These are phyloP conservation scores for Tethea ocularis DNA, from an alignment of 2,888 invertebrate genomes.

Conservation along the genomic window DNA sequence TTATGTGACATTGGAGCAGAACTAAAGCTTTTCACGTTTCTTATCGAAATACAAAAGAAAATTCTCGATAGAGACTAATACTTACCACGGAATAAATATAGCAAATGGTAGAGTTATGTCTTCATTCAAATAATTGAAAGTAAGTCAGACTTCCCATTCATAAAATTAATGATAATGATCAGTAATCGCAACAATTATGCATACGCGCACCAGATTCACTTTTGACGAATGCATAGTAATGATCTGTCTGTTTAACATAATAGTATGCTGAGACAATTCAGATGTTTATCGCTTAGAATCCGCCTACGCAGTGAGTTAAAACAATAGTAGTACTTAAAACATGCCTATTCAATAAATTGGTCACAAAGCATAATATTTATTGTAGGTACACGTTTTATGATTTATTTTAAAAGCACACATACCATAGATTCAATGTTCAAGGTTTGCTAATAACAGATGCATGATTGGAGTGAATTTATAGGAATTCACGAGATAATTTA, in stretches of 20 bases:
- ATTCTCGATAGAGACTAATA: no score
- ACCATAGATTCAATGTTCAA: conserved; percentile 40
- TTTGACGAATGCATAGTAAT: conserved; percentile 56
- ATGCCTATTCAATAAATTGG: conserved; percentile 38
- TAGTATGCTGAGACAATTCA: conserved; percentile 42
- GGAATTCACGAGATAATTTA: conserved; percentile 24
- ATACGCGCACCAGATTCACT: conserved; percentile 46
- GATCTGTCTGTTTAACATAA: conserved; percentile 31
- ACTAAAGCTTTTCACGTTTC: no score
- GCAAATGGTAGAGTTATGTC: neutral
- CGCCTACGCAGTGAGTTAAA: conserved; percentile 42
- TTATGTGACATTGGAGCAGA: conserved; percentile 22
- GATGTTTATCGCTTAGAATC: conserved; percentile 43
- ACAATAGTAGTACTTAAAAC: conserved; percentile 29
- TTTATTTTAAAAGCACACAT: conserved; percentile 32
- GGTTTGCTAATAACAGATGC: conserved; percentile 45
- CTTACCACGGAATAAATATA: neutral
- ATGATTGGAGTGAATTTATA: conserved; percentile 47
- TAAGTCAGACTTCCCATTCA: conserved; percentile 56
- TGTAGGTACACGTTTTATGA: conserved; percentile 34
- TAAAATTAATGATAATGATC: conserved; percentile 42
- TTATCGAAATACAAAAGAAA: neutral
- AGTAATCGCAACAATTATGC: conserved; percentile 54
- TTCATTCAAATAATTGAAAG: conserved; percentile 15
- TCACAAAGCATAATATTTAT: conserved; percentile 48